Evolutionary conservation across 2,113 vertebrate species (phyloP), one percentile per base, ranked within the genome.

Genomic region (Chaetops frenatus): DNA sequence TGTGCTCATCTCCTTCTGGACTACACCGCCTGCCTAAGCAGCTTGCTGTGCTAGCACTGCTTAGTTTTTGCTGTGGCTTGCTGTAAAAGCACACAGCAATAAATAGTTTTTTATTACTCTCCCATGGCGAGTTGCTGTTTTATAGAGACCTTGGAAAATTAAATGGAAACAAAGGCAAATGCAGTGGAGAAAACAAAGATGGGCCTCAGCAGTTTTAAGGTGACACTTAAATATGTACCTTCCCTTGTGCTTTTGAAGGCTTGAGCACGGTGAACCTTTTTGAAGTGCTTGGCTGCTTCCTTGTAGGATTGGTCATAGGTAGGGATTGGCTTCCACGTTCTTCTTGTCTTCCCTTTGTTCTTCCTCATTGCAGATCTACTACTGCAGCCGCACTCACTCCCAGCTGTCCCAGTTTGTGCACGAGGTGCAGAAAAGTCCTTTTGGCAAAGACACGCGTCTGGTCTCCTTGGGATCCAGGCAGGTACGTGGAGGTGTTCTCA

Each of bases 311-410:
- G 38, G 6, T 50, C 62, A 27, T 79, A 36, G 53, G 23, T 20
- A 67, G 54, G 45, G 13, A 31, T 44, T 83, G 38, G 19, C 17
- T 92, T 80, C 48, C 21, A 6, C 11, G 27, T 85, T 71, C 10
- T 60, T 50, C 27, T 58, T 60, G 35, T 73, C 66, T 80, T 57
- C 28, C 12, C 19, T 78, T 42, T 72, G 21, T 71, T 61, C 62
- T 45, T 88, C 28, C 58, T 40, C 21, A 2, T 1, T 53, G 66
- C 61, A 99, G 99, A 99, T 99, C 88, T 99, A 99, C 96, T 99
- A 99, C 97, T 99, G 99, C 95, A 99, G 99, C 81, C 98, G 99
- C 79, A 99, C 99, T 8, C 99, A 99, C 90, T 99, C 99, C 20
- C 99, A 99, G 97, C 98, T 99, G 81, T 98, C 98, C 50, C 99